These are phyloP conservation scores for Salminus brasiliensis DNA, from an alignment of 2,113 vertebrate genomes.

Conservation along the genomic window DNA sequence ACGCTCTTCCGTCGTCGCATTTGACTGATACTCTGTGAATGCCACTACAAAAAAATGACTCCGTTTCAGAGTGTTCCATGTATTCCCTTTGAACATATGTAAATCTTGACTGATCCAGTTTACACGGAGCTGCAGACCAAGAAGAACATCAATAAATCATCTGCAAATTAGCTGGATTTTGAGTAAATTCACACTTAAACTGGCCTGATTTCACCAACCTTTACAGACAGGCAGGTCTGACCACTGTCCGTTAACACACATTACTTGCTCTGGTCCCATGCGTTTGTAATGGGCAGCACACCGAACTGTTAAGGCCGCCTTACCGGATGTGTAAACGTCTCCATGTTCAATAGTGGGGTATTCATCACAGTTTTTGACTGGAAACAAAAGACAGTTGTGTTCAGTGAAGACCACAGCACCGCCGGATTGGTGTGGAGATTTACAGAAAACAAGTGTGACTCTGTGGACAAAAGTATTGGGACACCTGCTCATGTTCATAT, in stretches of 20 bases:
- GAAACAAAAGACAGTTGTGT: not conserved
- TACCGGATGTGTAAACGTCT: not conserved
- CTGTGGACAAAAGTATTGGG: too few species aligned
- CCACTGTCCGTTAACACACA: not conserved
- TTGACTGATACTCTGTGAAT: not conserved
- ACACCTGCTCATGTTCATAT: too few species aligned
- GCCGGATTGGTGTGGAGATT: not conserved
- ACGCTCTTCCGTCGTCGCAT: not conserved
- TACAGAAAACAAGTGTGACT: too few species aligned
- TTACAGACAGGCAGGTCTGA: not conserved
- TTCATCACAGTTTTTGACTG: not conserved
- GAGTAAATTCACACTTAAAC: not conserved
- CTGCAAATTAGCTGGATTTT: not conserved
- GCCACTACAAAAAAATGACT: not conserved
- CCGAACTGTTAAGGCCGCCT: not conserved
- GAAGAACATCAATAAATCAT: not conserved
- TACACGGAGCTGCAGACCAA: slow-evolving; percentile 16
- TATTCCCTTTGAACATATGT: not conserved
- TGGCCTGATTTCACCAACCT: not conserved
- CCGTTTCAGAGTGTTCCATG: not conserved
- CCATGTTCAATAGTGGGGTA: not conserved
- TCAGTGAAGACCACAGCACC: not conserved
- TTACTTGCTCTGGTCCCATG: not conserved
- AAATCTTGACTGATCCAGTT: not conserved
- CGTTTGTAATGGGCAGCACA: not conserved